These are phyloP conservation scores for Abrostola triplasia DNA, from an alignment of 2,888 invertebrate species.

Conservation along the genomic window DNA sequence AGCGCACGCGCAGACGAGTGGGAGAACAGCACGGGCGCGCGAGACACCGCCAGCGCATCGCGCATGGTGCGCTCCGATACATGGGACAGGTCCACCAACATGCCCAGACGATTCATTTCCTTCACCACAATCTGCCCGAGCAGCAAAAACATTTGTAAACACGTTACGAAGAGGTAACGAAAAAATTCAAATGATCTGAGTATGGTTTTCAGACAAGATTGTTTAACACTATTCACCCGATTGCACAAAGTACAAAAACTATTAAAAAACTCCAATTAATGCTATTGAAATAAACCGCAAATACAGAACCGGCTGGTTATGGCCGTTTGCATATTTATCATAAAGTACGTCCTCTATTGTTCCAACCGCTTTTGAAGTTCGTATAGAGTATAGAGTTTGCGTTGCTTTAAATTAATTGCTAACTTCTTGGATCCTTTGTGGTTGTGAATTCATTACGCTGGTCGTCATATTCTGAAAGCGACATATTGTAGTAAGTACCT, in stretches of 20 bases:
- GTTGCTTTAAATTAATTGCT: slow-evolving; percentile 69
- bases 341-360: slow-evolving; percentile 70
- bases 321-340: slow-evolving; percentile 70
- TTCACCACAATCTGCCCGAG: slow-evolving; percentile 91
- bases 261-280: slow-evolving; percentile 26
- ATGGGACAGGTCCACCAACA: slow-evolving; percentile 95
- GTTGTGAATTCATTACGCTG: slow-evolving; percentile 59
- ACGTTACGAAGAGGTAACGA: slow-evolving; percentile 23
- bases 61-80: slow-evolving; percentile 94
- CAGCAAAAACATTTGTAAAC: slow-evolving; percentile 39
- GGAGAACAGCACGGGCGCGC: slow-evolving; percentile 95
- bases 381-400: slow-evolving; percentile 69
- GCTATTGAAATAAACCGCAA: slow-evolving; percentile 61
- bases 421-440: slow-evolving; percentile 67
- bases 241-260: slow-evolving; percentile 25
- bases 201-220: slow-evolving; percentile 5
- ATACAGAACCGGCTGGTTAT: slow-evolving; percentile 53
- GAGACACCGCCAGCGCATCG: slow-evolving; percentile 92
- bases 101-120: slow-evolving; percentile 96
- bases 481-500: slow-evolving; percentile 49
- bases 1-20: slow-evolving; percentile 94
- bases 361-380: slow-evolving; percentile 63
- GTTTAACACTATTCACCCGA: slow-evolving; percentile 21
- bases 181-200: slow-evolving; percentile 15
- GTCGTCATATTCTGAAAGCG: slow-evolving; percentile 55